Percentiles rank a stretch among this genome's conserved stretches.
Evolutionary conservation across 2,888 invertebrate species (phyloP).

Genomic region (Eustalomyia histrio): DNA sequence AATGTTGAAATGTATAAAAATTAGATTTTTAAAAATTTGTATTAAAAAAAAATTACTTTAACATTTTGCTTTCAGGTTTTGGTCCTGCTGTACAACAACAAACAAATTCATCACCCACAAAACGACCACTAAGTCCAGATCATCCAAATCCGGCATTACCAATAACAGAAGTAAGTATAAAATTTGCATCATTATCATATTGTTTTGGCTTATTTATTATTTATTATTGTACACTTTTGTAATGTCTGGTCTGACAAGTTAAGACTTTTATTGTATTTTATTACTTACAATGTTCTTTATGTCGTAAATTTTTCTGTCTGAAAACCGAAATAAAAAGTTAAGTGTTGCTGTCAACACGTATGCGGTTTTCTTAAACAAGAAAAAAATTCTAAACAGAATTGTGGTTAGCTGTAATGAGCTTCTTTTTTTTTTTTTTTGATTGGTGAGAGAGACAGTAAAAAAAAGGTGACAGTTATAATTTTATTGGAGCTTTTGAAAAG

Average conservation of each 20-base stretch:
- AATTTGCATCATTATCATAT: conserved; percentile 16
- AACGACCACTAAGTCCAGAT: conserved; percentile 83
- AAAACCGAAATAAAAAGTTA: background rate
- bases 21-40: no score
- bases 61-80: conserved; percentile 79
- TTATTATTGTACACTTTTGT: background rate
- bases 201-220: background rate
- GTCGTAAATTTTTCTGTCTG: background rate
- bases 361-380: background rate
- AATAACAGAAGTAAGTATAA: conserved; percentile 82
- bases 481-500: background rate
- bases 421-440: no score
- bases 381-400: background rate
- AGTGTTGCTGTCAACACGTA: conserved; percentile 14
- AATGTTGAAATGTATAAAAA: no score
- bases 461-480: conserved; percentile 17
- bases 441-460: conserved; percentile 18
- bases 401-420: conserved; percentile 30
- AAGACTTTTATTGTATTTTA: conserved; percentile 43
- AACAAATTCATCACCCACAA: conserved; percentile 79
- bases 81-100: conserved; percentile 78
- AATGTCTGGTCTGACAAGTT: conserved; percentile 3
- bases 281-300: background rate
- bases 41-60: no score
- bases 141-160: conserved; percentile 85